Evolutionary conservation across 2,113 vertebrate species (phyloP).

Genomic region (Malurus elegans): DNA sequence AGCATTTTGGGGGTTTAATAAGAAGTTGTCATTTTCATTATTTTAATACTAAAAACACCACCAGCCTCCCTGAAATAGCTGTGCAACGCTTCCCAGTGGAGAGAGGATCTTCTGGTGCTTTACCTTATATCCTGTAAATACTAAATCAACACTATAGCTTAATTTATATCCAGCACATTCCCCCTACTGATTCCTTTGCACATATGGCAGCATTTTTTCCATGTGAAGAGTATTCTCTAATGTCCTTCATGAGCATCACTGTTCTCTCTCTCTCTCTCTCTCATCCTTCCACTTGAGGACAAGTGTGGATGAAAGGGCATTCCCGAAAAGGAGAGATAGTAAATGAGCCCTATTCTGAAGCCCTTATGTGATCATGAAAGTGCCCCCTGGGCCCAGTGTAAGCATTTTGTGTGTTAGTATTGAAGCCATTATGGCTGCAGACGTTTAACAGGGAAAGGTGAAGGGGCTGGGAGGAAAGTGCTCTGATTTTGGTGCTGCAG

Average conservation of each 20-base stretch:
- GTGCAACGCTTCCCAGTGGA: not conserved
- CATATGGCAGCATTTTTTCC: constrained; percentile 31
- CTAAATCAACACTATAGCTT: not conserved
- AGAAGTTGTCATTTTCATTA: not conserved
- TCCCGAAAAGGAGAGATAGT: constrained; percentile 20
- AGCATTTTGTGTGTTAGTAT: constrained; percentile 23
- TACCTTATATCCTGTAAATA: not conserved
- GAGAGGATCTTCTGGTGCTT: not conserved
- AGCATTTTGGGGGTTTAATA: not conserved
- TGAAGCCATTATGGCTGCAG: constrained; percentile 15
- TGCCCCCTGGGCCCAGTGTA: constrained; percentile 44
- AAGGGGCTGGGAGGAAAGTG: constrained; percentile 21
- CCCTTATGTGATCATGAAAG: constrained; percentile 49
- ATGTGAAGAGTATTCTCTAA: constrained; percentile 29
- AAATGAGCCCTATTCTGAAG: constrained; percentile 43
- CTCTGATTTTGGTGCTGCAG: not conserved
- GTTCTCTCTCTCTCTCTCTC: not conserved
- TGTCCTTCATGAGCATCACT: constrained; percentile 20
- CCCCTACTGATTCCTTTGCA: not conserved
- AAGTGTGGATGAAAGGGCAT: constrained; percentile 43
- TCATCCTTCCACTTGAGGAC: constrained; percentile 41
- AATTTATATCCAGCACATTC: not conserved
- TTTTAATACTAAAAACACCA: not conserved
- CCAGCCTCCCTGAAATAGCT: not conserved
- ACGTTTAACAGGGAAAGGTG: not conserved